Percentiles rank a stretch among this genome's conserved stretches.
Evolutionary conservation across 2,797 vertebrate species (phyloP).

Genomic region (Parotocinclus haroldoi): DNA sequence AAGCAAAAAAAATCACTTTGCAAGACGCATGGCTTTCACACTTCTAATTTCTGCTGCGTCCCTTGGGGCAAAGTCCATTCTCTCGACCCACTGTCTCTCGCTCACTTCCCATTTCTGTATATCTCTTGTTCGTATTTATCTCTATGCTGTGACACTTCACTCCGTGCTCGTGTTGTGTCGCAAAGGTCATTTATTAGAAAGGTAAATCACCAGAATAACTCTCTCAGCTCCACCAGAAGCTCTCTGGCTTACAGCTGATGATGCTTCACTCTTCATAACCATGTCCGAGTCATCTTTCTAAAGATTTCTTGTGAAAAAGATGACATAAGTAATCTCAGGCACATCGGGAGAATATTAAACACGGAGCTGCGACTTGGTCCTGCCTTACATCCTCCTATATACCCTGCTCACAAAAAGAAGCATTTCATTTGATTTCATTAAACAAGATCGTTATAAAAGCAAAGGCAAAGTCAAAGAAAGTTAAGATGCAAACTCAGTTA

Average conservation of each 20-base stretch:
- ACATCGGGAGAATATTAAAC: conserved; percentile 25
- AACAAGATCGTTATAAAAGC: too few relatives aligned
- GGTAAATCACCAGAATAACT: conserved; percentile 36
- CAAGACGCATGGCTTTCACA: too few relatives aligned
- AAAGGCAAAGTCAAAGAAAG: too few relatives aligned
- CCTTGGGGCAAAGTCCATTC: too few relatives aligned
- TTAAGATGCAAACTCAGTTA: too few relatives aligned
- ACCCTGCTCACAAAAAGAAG: too few relatives aligned
- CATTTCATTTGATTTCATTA: too few relatives aligned
- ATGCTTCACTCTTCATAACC: conserved; percentile 30
- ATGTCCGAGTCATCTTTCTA: conserved; percentile 10
- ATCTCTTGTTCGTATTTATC: conserved; percentile 30
- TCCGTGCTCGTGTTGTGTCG: conserved; percentile 27
- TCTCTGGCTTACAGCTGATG: conserved; percentile 28
- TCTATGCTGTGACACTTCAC: conserved; percentile 17
- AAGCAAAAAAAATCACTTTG: too few relatives aligned
- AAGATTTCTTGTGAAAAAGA: conserved; percentile 19
- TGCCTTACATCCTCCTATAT: too few relatives aligned
- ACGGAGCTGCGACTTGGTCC: background rate
- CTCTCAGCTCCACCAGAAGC: conserved; percentile 35
- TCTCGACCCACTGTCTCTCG: conserved; percentile 18
- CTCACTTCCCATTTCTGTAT: conserved; percentile 23
- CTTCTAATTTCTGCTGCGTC: too few relatives aligned
- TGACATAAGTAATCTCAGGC: conserved; percentile 9
- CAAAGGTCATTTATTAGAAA: conserved; percentile 35